Evolutionary conservation across 2,888 invertebrate genomes (phyloP), one percentile per base, ranked within the genome.

Genomic region (Geotrupes spiniger): DNA sequence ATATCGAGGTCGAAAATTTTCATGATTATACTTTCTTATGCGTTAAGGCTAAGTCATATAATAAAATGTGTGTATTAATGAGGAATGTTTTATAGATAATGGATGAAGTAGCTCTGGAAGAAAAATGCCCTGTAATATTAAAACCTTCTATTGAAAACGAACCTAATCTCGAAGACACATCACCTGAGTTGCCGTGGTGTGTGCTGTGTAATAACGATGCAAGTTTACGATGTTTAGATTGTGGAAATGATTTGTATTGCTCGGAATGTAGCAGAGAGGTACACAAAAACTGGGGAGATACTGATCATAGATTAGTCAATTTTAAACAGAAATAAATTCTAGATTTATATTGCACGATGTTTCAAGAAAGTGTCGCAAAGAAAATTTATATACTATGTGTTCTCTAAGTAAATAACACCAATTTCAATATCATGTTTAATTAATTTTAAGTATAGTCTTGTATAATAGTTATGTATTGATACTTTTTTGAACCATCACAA

Each of bases 131-230:
- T 1, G 39, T 58, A 33, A 49, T 25, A 21, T n/a, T 51, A n/a
- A 43, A 39, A n/a, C 33, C 33, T 9, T 49, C 49, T 9, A 28
- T 40, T n/a, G 16, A 55, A 42, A 56, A 58, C 36, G 47, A 51
- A 39, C 37, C 36, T 26, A 31, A 29, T 29, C 49, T 48, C 43
- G 47, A 53, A 28, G 38, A 43, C 12, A 42, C 59, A 2, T 63
- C 66, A 4, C 66, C 69, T 1, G 87, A 89, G 63, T 73, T 90
- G 36, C 88, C 88, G 2, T 89, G 88, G 78, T 94, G 93, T 73
- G 85, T 86, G 56, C 85, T 92, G 57, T 94, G 93, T 68, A 90
- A 91, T 69, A 85, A 87, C 65, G 85, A 89, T 73, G 89, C 91
- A 1, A 77, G 73, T 5, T 73, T 84, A 53, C 76, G 85, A 40